Evolutionary conservation across 2,888 invertebrate species (phyloP), one percentile per base, ranked within the genome.

Genomic region (Amiota minor): DNA sequence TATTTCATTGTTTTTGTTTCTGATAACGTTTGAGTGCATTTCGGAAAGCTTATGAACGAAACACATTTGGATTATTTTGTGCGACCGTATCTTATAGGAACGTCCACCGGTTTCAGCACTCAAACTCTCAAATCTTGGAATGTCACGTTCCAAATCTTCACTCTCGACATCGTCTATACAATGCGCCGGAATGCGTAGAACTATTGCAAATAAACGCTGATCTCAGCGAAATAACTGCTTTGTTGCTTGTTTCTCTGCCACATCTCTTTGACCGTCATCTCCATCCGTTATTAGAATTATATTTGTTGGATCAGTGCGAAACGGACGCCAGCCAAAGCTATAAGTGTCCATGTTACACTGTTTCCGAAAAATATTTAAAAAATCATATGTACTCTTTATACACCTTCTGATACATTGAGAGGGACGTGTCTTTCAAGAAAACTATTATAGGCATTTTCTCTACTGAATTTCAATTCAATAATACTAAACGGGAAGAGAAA

Each of bases 91-190:
- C 18, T 35, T 62, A n/a, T 23, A 45, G n/a, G 62, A 10, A n/a
- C 35, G 14, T 14, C 62, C 62, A 98, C 87, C 96, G 95, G 0
- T 35, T 12, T 6, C 14, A n/a, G 35, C 11, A 35, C 61, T 35
- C 6, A 62, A 14, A 9, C 18, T 18, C 59, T 59, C 59, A 20
- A 59, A 55, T 8, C 16, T 20, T 16, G 3, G 18, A 53, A 23
- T 3, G 23, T 4, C 18, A 56, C 1, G 11, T n/a, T 59, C 10
- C 10, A 18, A 8, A 14, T 62, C 14, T 9, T 23, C 14, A 10
- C n/a, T 0, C n/a, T 11, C n/a, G 35, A 14, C 11, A 62, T 62
- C 45, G 9, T 62, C 62, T 45, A 35, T 35, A 23, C 45, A 8
- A 35, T 62, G 18, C 11, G 35, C 62, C 14, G 62, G 23, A n/a